Base-by-base conservation (phyloP, 2,797 vertebrate genomes). In the Gadopsis marmoratus region DNA sequence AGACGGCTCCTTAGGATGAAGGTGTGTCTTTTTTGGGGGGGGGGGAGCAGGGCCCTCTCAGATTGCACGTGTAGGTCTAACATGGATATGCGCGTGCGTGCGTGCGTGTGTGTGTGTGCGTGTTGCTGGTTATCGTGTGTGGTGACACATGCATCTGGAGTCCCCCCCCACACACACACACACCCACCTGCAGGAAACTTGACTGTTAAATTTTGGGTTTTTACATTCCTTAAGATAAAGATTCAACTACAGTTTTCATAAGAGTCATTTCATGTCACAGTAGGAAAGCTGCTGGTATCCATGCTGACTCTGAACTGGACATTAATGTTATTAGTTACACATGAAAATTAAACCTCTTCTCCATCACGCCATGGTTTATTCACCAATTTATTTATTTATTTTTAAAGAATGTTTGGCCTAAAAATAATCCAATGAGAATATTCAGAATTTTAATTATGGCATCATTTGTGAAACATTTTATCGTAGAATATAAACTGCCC, bases 1-100 rank as follows among this genome's bases (percentile, higher is more conserved):
- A 63, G 48, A 58, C 35, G 31, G 74, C 78, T 77, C 33, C 70
- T 71, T 4, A 80, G 50, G 84, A 61, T 64, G 70, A 75, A 85
- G 78, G 81, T 83, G 83, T 69, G 80, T 86, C 74, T 17, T 71
- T 29, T 2, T 5, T 7, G 4, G 45, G 26, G 26, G 3, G 4
- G 21, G 26, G 9, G 55, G 12, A 61, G 65, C 69, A 5, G 67
- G 11, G 19, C 2, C 17, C 8, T 26, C 9, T 55, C 53, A 1
- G 10, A 4, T 33, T 53, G 50, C 19, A 26, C 12, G 11, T 70
- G 54, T 19, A 39, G 29, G 19, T 55, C 39, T 45, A 60, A 10
- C 4, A 23, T 37, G 12, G 13, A 0, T 4, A 2, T 56, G 55
- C 5, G 26, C 26, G 26, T 26, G 26, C 26, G 26, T 26, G 26